Conservation (phyloP, 1,140 invertebrate genomes). For the Drosophila miranda region DNA sequence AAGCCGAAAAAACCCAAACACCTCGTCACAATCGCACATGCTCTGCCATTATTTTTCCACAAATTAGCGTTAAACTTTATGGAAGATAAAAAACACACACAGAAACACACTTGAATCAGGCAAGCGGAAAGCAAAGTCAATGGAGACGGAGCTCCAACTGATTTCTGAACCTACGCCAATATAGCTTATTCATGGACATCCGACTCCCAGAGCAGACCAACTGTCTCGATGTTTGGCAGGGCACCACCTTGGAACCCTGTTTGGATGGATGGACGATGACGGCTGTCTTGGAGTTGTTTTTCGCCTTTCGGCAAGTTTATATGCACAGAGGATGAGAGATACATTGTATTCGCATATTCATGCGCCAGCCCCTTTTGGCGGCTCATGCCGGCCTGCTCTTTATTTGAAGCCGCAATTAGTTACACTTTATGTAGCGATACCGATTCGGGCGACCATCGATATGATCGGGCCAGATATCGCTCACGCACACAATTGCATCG, state of each 20-base stretch:
- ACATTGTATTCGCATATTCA: constrained; percentile 12
- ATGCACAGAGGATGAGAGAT: constrained; percentile 6
- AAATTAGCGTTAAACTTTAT: constrained; percentile 26
- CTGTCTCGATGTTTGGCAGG: constrained; percentile 27
- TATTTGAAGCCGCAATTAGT: constrained; percentile 81
- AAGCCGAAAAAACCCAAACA: neutral
- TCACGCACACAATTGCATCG: constrained; percentile 24
- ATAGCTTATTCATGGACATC: constrained; percentile 32
- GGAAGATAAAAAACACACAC: constrained; percentile 21
- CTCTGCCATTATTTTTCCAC: constrained; percentile 16
- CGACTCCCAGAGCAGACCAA: constrained; percentile 24
- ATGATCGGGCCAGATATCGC: constrained; percentile 52
- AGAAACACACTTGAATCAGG: neutral
- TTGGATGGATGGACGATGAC: constrained; percentile 8
- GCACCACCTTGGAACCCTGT: constrained; percentile 1
- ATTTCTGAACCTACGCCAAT: constrained; percentile 67
- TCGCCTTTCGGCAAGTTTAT: constrained; percentile 29
- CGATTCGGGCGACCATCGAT: constrained; percentile 64
- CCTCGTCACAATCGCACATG: neutral
- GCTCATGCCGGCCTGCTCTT: constrained; percentile 56
- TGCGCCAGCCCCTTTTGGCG: constrained; percentile 35
- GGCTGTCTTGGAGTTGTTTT: constrained; percentile 9
- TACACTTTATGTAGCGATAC: constrained; percentile 76
- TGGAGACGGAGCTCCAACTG: neutral
- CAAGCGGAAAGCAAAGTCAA: constrained; percentile 2